Evolutionary conservation across 2,888 invertebrate species (phyloP), one percentile per base, ranked within the genome.

Genomic region (Orthosia cruda): DNA sequence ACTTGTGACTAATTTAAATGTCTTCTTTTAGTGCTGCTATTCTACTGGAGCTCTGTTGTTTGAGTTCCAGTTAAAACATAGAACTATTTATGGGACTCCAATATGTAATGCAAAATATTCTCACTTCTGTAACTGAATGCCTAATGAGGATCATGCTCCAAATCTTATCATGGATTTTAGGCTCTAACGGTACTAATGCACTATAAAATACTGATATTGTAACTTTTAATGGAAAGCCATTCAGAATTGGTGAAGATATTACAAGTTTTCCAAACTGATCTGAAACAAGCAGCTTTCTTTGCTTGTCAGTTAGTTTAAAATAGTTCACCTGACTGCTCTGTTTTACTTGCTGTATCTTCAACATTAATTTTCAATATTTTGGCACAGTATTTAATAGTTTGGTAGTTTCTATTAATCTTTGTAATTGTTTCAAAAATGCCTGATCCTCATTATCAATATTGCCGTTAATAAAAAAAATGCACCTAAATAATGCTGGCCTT

Each of bases 51-150:
- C 4, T 55, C 45, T 20, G 40, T 73, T 26, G 20, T 54, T 70
- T 55, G 32, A 50, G 15, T 54, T 59, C 52, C 68, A 40, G 59
- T 23, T 45, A 26, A 50, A 40, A 45, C 13, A 61, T 78, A 55
- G 40, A 50, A 50, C 9, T 45, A n/a, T 49, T 55, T 63, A 74
- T 74, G 74, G 63, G 73, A 55, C 40, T 55, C 2, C 55, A 49
- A 49, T 23, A 49, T 40, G 47, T 23, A 50, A 50, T 63, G 11
- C 40, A 49, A 62, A 26, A 79, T 49, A 49, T 59, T 73, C 59
- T 73, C 74, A 63, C 49, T 73, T 80, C 80, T 80, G 64, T 74
- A 45, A 65, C 74, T 74, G 80, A 80, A 45, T 65, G 26, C 71
- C 20, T 76, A 79, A 57, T 76, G 79, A 71, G 75, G 71, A 57